Percentiles rank a stretch among this genome's conserved stretches.
phyloP scores from a whole-genome alignment of 2,797 vertebrate species.

The Pogoniulus pusillus region DNA sequence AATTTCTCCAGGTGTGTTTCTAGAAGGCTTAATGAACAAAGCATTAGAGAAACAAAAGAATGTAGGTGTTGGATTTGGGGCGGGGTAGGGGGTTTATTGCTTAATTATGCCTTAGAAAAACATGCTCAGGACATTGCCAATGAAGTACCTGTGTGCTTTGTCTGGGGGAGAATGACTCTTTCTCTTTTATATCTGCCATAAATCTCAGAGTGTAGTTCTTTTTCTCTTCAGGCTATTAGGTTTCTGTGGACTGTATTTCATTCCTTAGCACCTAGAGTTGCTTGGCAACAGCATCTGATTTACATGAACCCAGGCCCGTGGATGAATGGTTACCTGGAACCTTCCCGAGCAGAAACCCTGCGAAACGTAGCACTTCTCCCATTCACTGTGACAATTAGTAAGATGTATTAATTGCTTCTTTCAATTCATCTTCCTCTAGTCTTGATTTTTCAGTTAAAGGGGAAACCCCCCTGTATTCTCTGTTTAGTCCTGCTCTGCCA shows the following conservation, averaged over 20 bases:
- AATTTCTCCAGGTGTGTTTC: constrained; percentile 31
- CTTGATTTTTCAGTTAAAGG: constrained; percentile 19
- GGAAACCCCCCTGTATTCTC: neutral
- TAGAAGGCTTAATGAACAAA: constrained; percentile 27
- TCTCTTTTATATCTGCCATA: constrained; percentile 54
- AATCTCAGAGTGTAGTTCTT: constrained; percentile 65
- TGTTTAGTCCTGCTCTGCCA: neutral
- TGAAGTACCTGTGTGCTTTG: constrained; percentile 51
- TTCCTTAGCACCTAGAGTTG: constrained; percentile 72
- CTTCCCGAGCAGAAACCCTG: constrained; percentile 18
- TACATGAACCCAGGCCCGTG: constrained; percentile 49
- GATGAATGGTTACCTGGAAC: constrained; percentile 63
- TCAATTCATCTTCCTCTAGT: constrained; percentile 16
- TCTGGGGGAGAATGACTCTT: constrained; percentile 36
- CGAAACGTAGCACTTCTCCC: neutral
- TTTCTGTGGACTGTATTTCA: constrained; percentile 68
- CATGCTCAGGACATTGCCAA: constrained; percentile 40
- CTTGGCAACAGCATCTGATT: constrained; percentile 67
- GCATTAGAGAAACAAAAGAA: neutral
- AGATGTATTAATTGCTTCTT: constrained; percentile 50
- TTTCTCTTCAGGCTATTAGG: constrained; percentile 68
- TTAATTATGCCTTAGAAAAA: constrained; percentile 63
- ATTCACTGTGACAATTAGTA: constrained; percentile 37
- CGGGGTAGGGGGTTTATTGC: constrained; percentile 35
- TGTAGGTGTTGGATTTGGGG: constrained; percentile 26